Percentiles rank a stretch among this genome's conserved stretches.
These are phyloP conservation scores for Artemia sinica DNA, from an alignment of 2,888 invertebrate species.

Conservation along the genomic window DNA sequence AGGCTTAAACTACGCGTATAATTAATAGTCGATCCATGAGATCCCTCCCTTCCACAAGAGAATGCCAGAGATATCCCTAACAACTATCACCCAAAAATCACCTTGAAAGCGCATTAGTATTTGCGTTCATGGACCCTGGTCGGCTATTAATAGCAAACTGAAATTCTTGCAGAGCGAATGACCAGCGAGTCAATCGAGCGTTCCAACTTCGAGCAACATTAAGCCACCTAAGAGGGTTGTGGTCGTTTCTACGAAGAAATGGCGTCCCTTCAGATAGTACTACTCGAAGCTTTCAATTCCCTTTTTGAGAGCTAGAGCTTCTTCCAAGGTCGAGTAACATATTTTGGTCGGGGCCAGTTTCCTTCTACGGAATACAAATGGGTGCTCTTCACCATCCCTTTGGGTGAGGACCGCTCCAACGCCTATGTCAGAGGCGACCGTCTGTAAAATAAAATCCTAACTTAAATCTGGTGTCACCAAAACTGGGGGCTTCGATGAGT, in stretches of 20 bases:
- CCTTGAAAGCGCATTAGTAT: constrained; percentile 22
- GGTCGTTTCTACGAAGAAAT: constrained; percentile 16
- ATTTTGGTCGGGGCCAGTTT: neutral
- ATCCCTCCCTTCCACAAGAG: too few relatives aligned
- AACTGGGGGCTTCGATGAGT: constrained; percentile 26
- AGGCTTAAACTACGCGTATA: too few relatives aligned
- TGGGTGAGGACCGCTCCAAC: constrained; percentile 26
- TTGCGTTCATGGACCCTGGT: constrained; percentile 17
- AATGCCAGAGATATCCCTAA: too few relatives aligned
- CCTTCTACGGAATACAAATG: neutral
- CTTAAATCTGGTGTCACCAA: constrained; percentile 27
- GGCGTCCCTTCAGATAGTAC: constrained; percentile 16
- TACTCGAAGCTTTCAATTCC: neutral
- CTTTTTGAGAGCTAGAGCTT: neutral
- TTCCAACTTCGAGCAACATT: constrained; percentile 20
- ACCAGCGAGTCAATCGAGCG: constrained; percentile 22
- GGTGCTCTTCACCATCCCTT: constrained; percentile 4
- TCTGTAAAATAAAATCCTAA: constrained; percentile 26
- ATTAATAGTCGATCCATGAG: too few relatives aligned
- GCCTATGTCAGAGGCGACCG: constrained; percentile 26
- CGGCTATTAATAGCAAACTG: constrained; percentile 17
- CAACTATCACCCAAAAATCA: neutral
- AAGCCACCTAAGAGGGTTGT: constrained; percentile 18
- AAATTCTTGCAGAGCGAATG: constrained; percentile 22
- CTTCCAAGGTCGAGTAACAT: constrained; percentile 3